A percentile compares a stretch with the other conserved stretches of the same genome.
These are phyloP conservation scores for Guaruba guarouba DNA, from an alignment of 2,113 vertebrate genomes.

Conservation along the genomic window DNA sequence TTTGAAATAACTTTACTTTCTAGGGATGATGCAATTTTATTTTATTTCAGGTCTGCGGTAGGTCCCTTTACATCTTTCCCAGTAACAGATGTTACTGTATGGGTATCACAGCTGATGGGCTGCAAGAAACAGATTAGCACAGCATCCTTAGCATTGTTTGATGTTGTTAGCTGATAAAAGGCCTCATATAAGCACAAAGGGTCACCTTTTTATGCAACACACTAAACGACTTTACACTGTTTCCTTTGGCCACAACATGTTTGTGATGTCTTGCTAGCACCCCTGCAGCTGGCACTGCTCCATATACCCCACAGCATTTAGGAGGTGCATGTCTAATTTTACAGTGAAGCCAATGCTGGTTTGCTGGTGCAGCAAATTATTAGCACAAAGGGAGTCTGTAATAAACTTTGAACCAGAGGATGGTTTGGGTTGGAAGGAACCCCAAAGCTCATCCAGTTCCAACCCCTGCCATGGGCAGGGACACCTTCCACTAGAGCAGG, in stretches of 20 bases:
- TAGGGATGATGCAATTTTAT: background rate
- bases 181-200: background rate
- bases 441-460: background rate
- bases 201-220: background rate
- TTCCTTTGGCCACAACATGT: background rate
- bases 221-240: background rate
- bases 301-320: background rate
- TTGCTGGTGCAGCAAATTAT: background rate
- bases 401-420: background rate
- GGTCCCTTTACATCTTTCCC: background rate
- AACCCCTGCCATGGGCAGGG: background rate
- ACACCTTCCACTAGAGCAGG: background rate
- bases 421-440: background rate
- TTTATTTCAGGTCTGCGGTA: background rate
- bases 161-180: background rate
- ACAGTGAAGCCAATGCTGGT: background rate
- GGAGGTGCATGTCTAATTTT: background rate
- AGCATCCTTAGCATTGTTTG: background rate
- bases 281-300: background rate
- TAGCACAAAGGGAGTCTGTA: background rate
- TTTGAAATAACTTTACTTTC: background rate
- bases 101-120: background rate
- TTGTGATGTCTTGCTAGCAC: background rate
- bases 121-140: background rate
- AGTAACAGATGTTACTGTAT: background rate